Evolutionary conservation across 2,888 invertebrate species (phyloP).

Genomic region (Acrocyrtus sp.): DNA sequence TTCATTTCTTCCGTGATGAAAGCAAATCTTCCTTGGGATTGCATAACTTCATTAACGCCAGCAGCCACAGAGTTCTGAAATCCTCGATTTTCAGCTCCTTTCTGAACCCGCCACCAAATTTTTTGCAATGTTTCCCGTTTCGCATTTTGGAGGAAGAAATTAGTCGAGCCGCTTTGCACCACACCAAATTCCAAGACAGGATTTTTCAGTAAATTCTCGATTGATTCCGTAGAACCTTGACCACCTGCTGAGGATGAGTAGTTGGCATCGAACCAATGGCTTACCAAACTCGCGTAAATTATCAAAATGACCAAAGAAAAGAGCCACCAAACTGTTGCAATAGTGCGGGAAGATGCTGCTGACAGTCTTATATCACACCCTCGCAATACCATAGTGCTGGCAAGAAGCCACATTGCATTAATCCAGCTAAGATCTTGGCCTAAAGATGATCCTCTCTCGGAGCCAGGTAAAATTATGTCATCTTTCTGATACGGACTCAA

Average conservation of each 20-base stretch:
- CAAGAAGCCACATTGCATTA: slow-evolving; percentile 62
- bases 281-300: slow-evolving; percentile 60
- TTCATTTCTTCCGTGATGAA: slow-evolving; percentile 60
- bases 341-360: slow-evolving; percentile 59
- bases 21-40: slow-evolving; percentile 56
- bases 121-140: slow-evolving; percentile 60
- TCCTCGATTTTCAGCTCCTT: slow-evolving; percentile 39
- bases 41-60: slow-evolving; percentile 56
- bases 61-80: slow-evolving; percentile 35
- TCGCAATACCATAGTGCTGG: slow-evolving; percentile 59
- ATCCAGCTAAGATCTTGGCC: slow-evolving; percentile 61
- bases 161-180: slow-evolving; percentile 57
- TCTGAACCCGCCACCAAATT: slow-evolving; percentile 62
- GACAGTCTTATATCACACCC: slow-evolving; percentile 59
- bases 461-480: slow-evolving; percentile 61
- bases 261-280: slow-evolving; percentile 61
- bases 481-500: slow-evolving; percentile 62
- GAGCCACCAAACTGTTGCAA: slow-evolving; percentile 62
- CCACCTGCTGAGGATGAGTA: slow-evolving; percentile 33
- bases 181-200: slow-evolving; percentile 59
- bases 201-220: slow-evolving; percentile 52
- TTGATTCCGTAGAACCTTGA: slow-evolving; percentile 24
- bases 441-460: slow-evolving; percentile 53
- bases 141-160: slow-evolving; percentile 57
- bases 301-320: slow-evolving; percentile 60